phyloP scores from a whole-genome alignment of 2,797 vertebrate genomes.

The Champsocephalus esox region DNA sequence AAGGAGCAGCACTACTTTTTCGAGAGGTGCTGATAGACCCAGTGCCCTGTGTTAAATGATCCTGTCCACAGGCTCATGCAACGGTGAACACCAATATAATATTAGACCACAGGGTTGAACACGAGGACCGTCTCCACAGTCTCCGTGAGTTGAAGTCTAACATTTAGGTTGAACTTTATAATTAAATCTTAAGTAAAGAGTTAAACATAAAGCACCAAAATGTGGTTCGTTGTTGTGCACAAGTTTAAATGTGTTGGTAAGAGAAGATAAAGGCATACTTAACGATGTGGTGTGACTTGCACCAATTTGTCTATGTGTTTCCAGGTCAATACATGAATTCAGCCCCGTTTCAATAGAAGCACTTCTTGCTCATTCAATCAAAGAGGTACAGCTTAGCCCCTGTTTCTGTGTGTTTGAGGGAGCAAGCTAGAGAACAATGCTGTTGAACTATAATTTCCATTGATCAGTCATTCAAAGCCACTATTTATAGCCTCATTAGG shows the following conservation, averaged over 20 bases:
- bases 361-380: slow-evolving; percentile 26
- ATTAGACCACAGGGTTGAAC: slow-evolving; percentile 30
- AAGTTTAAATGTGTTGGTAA: background rate
- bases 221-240: background rate
- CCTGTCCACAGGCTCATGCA: slow-evolving; percentile 57
- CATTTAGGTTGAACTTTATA: background rate
- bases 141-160: slow-evolving; percentile 6
- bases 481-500: slow-evolving; percentile 69
- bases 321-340: slow-evolving; percentile 16
- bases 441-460: slow-evolving; percentile 52
- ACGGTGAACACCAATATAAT: slow-evolving; percentile 55
- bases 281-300: background rate
- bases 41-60: slow-evolving; percentile 57
- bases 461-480: slow-evolving; percentile 48
- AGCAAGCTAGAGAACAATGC: slow-evolving; percentile 38
- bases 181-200: too few species aligned
- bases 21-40: slow-evolving; percentile 54
- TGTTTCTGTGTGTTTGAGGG: slow-evolving; percentile 9
- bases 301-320: slow-evolving; percentile 17
- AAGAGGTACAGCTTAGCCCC: background rate
- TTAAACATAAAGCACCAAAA: too few species aligned
- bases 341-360: slow-evolving; percentile 6
- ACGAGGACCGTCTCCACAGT: slow-evolving; percentile 12
- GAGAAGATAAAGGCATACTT: background rate
- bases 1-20: slow-evolving; percentile 34